phyloP scores from a whole-genome alignment of 1,140 invertebrate genomes.

The Aphelenchoides besseyi region DNA sequence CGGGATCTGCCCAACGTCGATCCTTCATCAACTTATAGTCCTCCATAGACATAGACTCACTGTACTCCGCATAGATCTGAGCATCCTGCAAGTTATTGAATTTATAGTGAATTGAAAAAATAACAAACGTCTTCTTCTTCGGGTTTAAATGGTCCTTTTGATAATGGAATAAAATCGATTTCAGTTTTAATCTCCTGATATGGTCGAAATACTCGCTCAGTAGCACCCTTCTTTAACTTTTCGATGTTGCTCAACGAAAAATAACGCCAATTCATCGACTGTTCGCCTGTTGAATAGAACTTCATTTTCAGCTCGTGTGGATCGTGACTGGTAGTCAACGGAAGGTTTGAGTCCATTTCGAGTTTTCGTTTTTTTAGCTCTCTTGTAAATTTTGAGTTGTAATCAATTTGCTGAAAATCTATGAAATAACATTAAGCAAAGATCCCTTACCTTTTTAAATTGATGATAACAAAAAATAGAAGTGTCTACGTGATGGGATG shows the following conservation, averaged over 20 bases:
- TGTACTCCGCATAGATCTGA: background rate
- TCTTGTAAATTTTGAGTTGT: constrained; percentile 1
- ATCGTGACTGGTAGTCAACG: background rate
- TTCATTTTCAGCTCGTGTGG: background rate
- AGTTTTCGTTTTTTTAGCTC: background rate
- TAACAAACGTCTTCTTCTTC: background rate
- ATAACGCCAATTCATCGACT: background rate
- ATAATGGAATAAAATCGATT: constrained; percentile 14
- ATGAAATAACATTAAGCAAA: too few species aligned
- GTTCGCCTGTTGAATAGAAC: background rate
- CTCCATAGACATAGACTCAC: background rate
- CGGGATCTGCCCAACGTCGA: background rate
- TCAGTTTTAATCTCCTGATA: background rate
- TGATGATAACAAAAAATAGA: background rate
- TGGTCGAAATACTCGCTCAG: constrained; percentile 11
- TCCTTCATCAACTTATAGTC: background rate
- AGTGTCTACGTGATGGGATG: background rate
- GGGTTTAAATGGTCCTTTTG: constrained; percentile 1
- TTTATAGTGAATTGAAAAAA: constrained; percentile 1
- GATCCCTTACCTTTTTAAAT: background rate
- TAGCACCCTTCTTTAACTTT: constrained; percentile 5
- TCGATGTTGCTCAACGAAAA: background rate
- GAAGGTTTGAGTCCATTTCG: background rate
- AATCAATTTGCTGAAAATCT: constrained; percentile 8
- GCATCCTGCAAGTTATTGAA: background rate